phyloP scores from a whole-genome alignment of 2,888 invertebrate genomes.

The Drosophila nr. medialis region DNA sequence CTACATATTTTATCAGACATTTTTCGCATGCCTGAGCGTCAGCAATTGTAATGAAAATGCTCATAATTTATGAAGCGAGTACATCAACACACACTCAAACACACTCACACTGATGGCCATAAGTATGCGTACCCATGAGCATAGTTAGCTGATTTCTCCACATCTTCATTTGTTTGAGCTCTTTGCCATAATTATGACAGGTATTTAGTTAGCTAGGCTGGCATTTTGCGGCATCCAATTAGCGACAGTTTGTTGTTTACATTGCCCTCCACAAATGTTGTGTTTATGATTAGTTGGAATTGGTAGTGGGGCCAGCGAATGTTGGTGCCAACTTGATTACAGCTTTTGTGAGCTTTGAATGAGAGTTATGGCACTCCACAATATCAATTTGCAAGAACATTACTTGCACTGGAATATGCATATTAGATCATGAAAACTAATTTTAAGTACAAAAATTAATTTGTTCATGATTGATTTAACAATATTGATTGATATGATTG shows the following conservation, averaged over 20 bases:
- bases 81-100: background rate
- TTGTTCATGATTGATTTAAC: background rate
- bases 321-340: conserved; percentile 4
- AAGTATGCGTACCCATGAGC: background rate
- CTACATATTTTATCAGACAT: conserved; percentile 72
- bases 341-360: background rate
- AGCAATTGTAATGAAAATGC: conserved; percentile 70
- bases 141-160: conserved; percentile 9
- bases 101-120: background rate
- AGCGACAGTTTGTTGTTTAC: conserved; percentile 57
- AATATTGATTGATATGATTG: background rate
- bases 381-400: background rate
- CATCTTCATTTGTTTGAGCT: conserved; percentile 14
- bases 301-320: background rate
- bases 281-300: conserved; percentile 16
- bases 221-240: conserved; percentile 61
- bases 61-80: conserved; percentile 61
- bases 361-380: background rate
- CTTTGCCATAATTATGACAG: conserved; percentile 64
- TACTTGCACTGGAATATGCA: background rate
- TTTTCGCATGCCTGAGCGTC: conserved; percentile 74
- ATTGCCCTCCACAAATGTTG: conserved; percentile 24
- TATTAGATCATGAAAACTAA: background rate
- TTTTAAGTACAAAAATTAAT: background rate
- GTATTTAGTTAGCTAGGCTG: conserved; percentile 42